Conservation (phyloP, 2,888 invertebrate species). For the Plebejus anna region DNA sequence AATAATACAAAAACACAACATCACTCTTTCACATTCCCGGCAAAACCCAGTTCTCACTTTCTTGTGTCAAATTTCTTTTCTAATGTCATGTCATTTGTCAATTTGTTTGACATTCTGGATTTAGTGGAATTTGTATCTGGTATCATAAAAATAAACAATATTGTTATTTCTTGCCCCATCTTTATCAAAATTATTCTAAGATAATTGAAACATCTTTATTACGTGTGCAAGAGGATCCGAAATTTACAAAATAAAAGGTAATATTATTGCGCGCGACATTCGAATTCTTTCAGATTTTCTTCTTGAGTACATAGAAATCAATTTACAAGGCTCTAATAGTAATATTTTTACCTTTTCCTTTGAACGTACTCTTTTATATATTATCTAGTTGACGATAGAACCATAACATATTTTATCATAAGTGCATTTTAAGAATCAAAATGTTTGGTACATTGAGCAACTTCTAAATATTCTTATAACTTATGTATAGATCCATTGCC, state of each 20-base stretch:
- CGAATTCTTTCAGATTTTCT: not conserved
- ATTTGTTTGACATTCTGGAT: not conserved
- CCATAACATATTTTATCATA: not conserved
- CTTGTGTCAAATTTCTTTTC: slow-evolving; percentile 3
- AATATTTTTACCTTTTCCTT: not conserved
- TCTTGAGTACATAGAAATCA: not conserved
- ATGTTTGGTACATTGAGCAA: not conserved
- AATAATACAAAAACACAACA: no score
- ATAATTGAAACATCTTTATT: not conserved
- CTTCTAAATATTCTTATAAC: not conserved
- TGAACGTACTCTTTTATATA: not conserved
- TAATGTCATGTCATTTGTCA: slow-evolving; percentile 33
- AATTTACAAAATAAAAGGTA: not conserved
- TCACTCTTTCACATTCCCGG: no score
- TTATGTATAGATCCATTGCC: slow-evolving; percentile 6
- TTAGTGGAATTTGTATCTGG: not conserved
- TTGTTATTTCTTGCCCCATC: not conserved
- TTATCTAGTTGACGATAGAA: not conserved
- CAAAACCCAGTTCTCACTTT: no score
- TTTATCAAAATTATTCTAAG: not conserved
- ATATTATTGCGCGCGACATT: slow-evolving; percentile 4
- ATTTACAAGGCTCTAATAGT: not conserved
- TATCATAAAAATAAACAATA: slow-evolving; percentile 19
- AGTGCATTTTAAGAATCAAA: not conserved
- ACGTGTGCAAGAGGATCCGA: not conserved